These are phyloP conservation scores for Ferdinandea cuprea DNA, from an alignment of 2,888 invertebrate genomes.

Conservation along the genomic window DNA sequence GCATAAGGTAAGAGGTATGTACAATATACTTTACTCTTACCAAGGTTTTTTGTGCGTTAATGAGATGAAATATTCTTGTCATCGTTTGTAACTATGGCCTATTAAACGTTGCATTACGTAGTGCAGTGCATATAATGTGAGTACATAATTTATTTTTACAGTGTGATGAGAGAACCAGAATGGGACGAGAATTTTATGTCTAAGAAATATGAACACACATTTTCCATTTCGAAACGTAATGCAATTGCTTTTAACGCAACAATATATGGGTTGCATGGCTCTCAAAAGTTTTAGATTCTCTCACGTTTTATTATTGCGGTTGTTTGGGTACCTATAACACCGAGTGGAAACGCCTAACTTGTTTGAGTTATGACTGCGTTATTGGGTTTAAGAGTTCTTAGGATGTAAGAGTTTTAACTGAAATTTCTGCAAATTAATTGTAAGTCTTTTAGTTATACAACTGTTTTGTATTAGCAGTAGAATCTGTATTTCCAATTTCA, in stretches of 20 bases:
- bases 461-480: no score
- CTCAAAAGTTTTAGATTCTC: not conserved
- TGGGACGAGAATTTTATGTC: not conserved
- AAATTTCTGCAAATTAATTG: no score
- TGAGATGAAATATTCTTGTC: slow-evolving; percentile 26
- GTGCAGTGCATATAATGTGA: slow-evolving; percentile 10
- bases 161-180: not conserved
- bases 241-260: not conserved
- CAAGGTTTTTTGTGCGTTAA: slow-evolving; percentile 1
- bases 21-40: not conserved
- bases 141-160: slow-evolving; percentile 13
- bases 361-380: no score
- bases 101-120: slow-evolving; percentile 15
- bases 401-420: no score
- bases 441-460: no score
- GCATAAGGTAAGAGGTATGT: slow-evolving; percentile 2
- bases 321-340: no score
- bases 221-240: not conserved
- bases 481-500: no score
- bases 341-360: no score
- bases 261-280: not conserved
- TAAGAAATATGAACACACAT: not conserved
- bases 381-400: no score
- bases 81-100: slow-evolving; percentile 33
- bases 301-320: not conserved